A percentile compares a stretch with the other conserved stretches of the same genome.
Conservation (phyloP, 2,113 vertebrate genomes). For the Sterna hirundo region DNA sequence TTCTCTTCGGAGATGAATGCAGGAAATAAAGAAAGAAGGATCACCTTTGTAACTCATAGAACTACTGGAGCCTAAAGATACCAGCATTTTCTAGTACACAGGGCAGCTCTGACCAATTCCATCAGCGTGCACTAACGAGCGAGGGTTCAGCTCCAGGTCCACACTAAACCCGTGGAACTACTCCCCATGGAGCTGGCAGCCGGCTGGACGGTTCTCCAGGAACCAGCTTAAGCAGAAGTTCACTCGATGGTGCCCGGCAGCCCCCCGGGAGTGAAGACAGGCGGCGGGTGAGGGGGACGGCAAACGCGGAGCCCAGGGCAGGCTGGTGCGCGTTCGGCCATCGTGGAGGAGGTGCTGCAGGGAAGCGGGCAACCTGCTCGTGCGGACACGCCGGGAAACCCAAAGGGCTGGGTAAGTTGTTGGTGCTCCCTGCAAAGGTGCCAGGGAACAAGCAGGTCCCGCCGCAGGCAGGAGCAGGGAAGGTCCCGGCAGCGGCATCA, state of each 20-base stretch:
- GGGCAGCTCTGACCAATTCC: background rate
- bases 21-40: background rate
- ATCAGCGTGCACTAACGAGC: background rate
- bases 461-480: background rate
- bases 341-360: accelerated
- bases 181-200: background rate
- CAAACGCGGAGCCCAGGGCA: background rate
- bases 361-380: accelerated
- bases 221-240: background rate
- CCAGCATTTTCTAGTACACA: background rate
- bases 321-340: background rate
- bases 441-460: background rate
- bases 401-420: background rate
- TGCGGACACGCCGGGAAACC: accelerated
- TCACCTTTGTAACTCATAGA: background rate
- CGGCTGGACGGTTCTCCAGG: background rate
- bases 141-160: background rate
- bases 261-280: background rate
- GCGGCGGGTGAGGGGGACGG: background rate
- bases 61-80: background rate
- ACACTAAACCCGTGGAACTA: background rate
- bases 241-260: background rate
- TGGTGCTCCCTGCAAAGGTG: background rate
- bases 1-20: background rate
- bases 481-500: background rate